Evolutionary conservation across 1,140 invertebrate species (phyloP).

Genomic region (Catajapyx aquilonaris): DNA sequence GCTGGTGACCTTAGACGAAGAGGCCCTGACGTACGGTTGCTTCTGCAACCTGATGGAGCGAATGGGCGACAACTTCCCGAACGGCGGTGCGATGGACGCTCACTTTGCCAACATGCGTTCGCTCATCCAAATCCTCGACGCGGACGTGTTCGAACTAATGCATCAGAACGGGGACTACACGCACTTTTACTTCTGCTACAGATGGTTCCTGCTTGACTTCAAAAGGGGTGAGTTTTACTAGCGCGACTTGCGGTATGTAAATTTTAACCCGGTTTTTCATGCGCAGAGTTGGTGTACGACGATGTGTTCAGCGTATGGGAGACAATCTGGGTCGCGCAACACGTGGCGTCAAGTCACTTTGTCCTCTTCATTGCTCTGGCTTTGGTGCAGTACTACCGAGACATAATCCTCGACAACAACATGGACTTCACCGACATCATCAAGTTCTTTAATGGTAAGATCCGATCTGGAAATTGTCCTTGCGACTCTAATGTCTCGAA

Average conservation of each 20-base stretch:
- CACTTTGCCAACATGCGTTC: conserved; percentile 89
- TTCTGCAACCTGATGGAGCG: conserved; percentile 77
- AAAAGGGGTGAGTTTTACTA: conserved; percentile 35
- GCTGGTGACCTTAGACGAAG: conserved; percentile 78
- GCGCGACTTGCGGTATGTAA: conserved; percentile 1
- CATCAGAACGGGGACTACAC: conserved; percentile 87
- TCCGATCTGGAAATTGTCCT: background rate
- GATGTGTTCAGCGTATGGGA: conserved; percentile 90
- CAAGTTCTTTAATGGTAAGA: conserved; percentile 85
- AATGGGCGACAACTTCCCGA: conserved; percentile 80
- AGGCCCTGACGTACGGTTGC: conserved; percentile 75
- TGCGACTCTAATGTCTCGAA: background rate
- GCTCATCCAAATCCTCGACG: conserved; percentile 69
- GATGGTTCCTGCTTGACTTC: conserved; percentile 68
- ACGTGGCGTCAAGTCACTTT: conserved; percentile 69
- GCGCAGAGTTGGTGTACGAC: conserved; percentile 62
- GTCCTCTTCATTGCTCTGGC: conserved; percentile 82
- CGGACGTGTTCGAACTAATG: conserved; percentile 84
- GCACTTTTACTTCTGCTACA: conserved; percentile 93
- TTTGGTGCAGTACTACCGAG: conserved; percentile 73
- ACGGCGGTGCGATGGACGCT: conserved; percentile 78
- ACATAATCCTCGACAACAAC: conserved; percentile 80
- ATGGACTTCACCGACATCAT: conserved; percentile 98
- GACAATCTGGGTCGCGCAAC: conserved; percentile 80
- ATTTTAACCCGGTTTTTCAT: conserved; percentile 5